A percentile compares a stretch with the other conserved stretches of the same genome.
These are phyloP conservation scores for Suillia variegata DNA, from an alignment of 2,888 invertebrate genomes.

Conservation along the genomic window DNA sequence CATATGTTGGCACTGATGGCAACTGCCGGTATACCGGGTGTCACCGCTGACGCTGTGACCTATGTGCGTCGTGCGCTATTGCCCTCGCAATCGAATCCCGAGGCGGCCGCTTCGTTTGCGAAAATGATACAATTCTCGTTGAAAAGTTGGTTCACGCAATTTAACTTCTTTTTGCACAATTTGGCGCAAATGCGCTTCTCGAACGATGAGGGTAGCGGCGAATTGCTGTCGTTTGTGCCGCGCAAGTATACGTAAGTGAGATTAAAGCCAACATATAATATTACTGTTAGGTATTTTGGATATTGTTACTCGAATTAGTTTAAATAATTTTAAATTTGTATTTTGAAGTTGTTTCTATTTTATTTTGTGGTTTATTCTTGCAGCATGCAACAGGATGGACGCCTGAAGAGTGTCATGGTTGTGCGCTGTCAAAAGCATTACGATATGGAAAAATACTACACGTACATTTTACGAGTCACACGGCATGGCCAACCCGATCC, in stretches of 20 bases:
- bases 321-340: not conserved
- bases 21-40: constrained; percentile 66
- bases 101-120: constrained; percentile 96
- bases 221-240: constrained; percentile 90
- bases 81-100: constrained; percentile 88
- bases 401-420: constrained; percentile 82
- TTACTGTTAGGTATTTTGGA: not conserved
- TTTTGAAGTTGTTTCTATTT: not conserved
- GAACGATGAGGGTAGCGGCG: constrained; percentile 81
- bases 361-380: constrained; percentile 23
- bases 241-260: constrained; percentile 85
- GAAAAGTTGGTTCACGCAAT: constrained; percentile 91
- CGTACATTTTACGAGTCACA: constrained; percentile 84
- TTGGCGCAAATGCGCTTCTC: constrained; percentile 90
- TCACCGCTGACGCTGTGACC: constrained; percentile 87
- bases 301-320: not conserved
- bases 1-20: constrained; percentile 83
- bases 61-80: constrained; percentile 91
- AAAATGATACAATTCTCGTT: constrained; percentile 94
- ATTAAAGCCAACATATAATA: not conserved
- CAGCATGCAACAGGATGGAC: constrained; percentile 89
- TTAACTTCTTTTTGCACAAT: constrained; percentile 98
- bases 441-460: constrained; percentile 97
- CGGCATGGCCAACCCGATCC: constrained; percentile 86
- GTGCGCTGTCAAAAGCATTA: constrained; percentile 92